Percentiles rank a stretch among this genome's conserved stretches.
Conservation (phyloP, 2,113 vertebrate species). For the Nothocercus julius region DNA sequence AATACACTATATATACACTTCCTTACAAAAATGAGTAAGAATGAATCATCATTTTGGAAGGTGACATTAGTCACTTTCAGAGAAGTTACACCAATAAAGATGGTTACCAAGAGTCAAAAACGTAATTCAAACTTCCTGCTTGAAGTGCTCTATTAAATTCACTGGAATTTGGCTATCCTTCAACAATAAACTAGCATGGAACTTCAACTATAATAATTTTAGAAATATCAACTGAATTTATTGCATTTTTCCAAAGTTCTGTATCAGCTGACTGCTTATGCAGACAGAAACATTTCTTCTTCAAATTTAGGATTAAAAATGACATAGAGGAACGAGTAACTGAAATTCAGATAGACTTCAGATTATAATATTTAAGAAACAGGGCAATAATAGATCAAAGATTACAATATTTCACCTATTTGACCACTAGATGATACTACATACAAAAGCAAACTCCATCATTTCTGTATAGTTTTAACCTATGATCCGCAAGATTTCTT, state of each 20-base stretch:
- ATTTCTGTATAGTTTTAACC: background rate
- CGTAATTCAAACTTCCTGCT: background rate
- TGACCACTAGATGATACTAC: background rate
- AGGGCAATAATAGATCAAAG: too few relatives aligned
- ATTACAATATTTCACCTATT: background rate
- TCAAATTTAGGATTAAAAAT: background rate
- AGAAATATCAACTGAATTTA: background rate
- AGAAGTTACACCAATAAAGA: background rate
- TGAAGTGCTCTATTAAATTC: rapidly evolving
- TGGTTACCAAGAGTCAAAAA: background rate
- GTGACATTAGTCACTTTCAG: background rate
- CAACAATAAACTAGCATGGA: background rate
- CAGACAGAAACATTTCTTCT: background rate
- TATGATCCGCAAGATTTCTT: background rate
- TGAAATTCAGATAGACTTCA: background rate
- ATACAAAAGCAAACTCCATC: background rate
- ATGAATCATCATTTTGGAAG: background rate
- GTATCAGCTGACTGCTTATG: background rate
- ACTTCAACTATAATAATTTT: background rate
- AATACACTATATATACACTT: too few relatives aligned
- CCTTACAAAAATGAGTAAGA: background rate
- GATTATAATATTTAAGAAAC: background rate
- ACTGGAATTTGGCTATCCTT: background rate
- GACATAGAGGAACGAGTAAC: background rate
- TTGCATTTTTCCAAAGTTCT: background rate